Conservation (phyloP, 2,113 vertebrate species). For the Oenanthe oenanthe region DNA sequence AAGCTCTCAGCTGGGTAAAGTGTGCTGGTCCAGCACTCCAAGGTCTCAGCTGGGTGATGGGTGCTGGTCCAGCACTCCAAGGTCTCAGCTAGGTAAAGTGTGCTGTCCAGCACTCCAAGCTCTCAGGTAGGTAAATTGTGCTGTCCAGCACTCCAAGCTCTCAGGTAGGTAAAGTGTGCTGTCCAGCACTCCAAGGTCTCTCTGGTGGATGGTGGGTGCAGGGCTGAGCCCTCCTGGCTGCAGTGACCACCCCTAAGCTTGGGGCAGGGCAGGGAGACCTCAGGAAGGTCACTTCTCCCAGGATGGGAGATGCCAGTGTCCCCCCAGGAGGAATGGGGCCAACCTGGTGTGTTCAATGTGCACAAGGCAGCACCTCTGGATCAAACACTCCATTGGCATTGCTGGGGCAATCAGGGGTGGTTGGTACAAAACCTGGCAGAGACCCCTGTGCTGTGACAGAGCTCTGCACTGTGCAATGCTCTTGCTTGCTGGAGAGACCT, state of each 20-base stretch:
- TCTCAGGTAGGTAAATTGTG: too few species aligned
- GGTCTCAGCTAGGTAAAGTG: not conserved
- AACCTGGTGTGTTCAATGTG: not conserved
- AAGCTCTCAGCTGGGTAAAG: not conserved
- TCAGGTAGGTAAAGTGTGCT: too few species aligned
- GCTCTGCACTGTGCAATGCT: too few species aligned
- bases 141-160: not conserved
- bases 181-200: not conserved
- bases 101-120: not conserved
- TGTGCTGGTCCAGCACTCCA: not conserved
- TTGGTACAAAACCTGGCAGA: not conserved
- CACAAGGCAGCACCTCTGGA: not conserved
- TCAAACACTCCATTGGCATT: not conserved
- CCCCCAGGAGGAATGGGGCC: not conserved
- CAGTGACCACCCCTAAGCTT: not conserved
- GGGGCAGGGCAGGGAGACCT: not conserved
- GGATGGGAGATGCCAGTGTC: too few species aligned
- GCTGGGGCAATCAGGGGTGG: fast-evolving
- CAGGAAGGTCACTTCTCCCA: fast-evolving
- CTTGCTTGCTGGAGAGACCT: not conserved
- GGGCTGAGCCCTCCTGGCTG: not conserved
- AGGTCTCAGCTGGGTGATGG: not conserved
- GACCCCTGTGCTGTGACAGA: not conserved
- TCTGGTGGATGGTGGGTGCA: not conserved
- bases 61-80: not conserved